These are phyloP conservation scores for Ochropleura plecta DNA, from an alignment of 2,888 invertebrate genomes.

Conservation along the genomic window DNA sequence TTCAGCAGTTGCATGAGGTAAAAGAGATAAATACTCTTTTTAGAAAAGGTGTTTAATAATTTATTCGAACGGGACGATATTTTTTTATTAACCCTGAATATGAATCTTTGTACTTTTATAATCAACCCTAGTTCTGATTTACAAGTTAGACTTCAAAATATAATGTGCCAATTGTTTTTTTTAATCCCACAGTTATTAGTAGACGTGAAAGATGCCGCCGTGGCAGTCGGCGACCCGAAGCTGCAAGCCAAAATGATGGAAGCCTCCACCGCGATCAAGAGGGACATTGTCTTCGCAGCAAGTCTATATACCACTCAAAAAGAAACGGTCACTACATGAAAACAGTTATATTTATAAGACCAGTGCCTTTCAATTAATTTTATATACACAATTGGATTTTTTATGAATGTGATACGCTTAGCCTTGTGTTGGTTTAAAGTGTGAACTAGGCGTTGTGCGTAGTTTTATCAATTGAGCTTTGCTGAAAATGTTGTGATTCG, in stretches of 20 bases:
- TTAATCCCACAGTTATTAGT: conserved; percentile 79
- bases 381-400: conserved; percentile 6
- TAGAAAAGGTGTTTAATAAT: background rate
- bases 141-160: background rate
- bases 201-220: conserved; percentile 97
- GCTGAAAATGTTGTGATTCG: background rate
- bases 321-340: conserved; percentile 74
- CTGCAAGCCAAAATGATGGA: conserved; percentile 98
- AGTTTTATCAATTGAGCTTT: conserved; percentile 21
- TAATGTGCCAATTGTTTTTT: background rate
- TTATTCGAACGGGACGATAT: background rate
- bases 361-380: conserved; percentile 22
- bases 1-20: conserved; percentile 98
- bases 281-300: conserved; percentile 99
- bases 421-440: conserved; percentile 12
- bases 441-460: background rate
- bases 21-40: background rate
- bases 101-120: background rate
- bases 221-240: conserved; percentile 97
- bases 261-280: conserved; percentile 97
- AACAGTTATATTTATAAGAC: conserved; percentile 18
- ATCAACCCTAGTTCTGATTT: background rate
- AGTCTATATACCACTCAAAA: conserved; percentile 95
- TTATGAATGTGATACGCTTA: conserved; percentile 20
- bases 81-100: background rate